Conservation (phyloP, 2,797 vertebrate species). For the Octomys mimax region DNA sequence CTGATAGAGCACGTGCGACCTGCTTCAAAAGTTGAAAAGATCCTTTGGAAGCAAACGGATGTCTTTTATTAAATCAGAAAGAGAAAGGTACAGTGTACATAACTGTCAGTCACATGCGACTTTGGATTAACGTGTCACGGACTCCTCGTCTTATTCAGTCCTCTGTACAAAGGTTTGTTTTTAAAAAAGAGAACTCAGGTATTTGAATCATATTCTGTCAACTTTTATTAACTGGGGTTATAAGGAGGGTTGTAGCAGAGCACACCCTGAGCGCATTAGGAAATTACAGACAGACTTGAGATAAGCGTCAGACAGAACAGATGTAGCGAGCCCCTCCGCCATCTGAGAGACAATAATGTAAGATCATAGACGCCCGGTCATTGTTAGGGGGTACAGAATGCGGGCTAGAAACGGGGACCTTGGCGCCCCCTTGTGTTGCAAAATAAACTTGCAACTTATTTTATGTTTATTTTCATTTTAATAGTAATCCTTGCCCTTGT, state of each 20-base stretch:
- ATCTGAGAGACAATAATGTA: slow-evolving; percentile 83
- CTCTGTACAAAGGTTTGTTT: slow-evolving; percentile 65
- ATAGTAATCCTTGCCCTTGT: slow-evolving; percentile 77
- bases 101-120: slow-evolving; percentile 52
- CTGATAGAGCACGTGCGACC: slow-evolving; percentile 23
- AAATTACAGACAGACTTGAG: slow-evolving; percentile 86
- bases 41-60: slow-evolving; percentile 68
- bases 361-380: slow-evolving; percentile 78
- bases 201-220: slow-evolving; percentile 82
- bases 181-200: slow-evolving; percentile 78
- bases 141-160: slow-evolving; percentile 15
- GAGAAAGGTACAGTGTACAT: slow-evolving; percentile 83
- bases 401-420: not conserved
- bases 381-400: slow-evolving; percentile 77
- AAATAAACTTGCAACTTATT: slow-evolving; percentile 77
- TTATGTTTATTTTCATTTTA: slow-evolving; percentile 14
- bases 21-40: slow-evolving; percentile 69
- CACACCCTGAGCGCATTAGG: slow-evolving; percentile 85
- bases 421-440: slow-evolving; percentile 87
- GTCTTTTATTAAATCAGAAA: slow-evolving; percentile 83
- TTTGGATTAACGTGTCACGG: slow-evolving; percentile 78
- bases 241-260: slow-evolving; percentile 79
- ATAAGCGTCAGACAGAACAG: slow-evolving; percentile 82
- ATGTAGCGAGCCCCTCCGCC: slow-evolving; percentile 74
- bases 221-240: slow-evolving; percentile 87